phyloP scores from a whole-genome alignment of 2,113 vertebrate species.

The Genyomyrus donnyi region DNA sequence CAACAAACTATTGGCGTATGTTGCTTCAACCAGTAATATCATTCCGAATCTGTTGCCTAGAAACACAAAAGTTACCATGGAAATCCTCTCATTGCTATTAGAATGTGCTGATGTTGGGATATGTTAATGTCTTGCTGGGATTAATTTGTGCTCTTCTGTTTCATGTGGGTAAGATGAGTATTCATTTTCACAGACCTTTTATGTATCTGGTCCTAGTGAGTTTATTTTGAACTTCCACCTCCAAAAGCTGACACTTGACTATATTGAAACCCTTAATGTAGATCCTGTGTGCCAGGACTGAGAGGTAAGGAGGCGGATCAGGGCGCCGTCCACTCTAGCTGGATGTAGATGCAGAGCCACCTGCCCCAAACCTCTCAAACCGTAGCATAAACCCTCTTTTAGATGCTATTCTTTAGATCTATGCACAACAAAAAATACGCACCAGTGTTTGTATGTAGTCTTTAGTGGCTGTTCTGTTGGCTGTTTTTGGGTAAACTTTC shows the following conservation, averaged over 20 bases:
- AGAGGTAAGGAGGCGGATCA: not conserved
- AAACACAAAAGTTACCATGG: conserved; percentile 14
- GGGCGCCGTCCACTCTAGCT: not conserved
- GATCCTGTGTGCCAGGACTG: not conserved
- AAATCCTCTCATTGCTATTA: not conserved
- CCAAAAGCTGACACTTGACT: not conserved
- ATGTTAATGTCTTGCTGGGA: not conserved
- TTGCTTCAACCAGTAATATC: not conserved
- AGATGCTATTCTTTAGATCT: not conserved
- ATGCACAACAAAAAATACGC: not conserved
- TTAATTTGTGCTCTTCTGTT: not conserved
- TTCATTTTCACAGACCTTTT: not conserved
- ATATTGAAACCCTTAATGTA: not conserved
- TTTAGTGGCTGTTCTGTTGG: not conserved
- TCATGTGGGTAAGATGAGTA: not conserved
- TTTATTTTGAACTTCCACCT: not conserved
- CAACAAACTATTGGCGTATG: not conserved
- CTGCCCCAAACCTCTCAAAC: not conserved
- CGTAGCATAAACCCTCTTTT: not conserved
- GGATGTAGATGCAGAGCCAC: not conserved
- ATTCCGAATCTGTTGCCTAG: not conserved
- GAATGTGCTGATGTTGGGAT: not conserved
- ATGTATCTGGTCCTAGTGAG: not conserved
- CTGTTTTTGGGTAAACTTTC: not conserved
- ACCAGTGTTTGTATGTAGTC: not conserved